Evolutionary conservation across 2,888 invertebrate species (phyloP).

Genomic region (Torymus auratus): DNA sequence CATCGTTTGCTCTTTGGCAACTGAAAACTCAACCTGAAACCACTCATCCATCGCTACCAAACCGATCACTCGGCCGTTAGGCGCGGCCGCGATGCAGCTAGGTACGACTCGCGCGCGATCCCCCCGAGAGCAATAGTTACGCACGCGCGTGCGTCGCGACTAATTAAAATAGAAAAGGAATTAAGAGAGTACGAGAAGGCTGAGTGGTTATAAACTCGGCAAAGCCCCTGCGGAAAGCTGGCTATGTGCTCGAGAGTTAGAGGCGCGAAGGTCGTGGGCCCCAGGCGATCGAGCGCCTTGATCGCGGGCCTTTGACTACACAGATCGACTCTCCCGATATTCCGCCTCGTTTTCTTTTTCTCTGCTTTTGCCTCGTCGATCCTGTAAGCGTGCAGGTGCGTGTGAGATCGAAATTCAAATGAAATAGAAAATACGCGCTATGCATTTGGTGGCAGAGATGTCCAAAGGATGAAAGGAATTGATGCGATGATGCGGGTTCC

Average conservation of each 20-base stretch:
- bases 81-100: not conserved
- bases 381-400: not conserved
- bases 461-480: too few relatives aligned
- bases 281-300: conserved; percentile 71
- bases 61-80: not conserved
- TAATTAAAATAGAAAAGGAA: conserved; percentile 63
- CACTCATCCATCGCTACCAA: not conserved
- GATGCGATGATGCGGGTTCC: too few relatives aligned
- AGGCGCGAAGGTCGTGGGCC: conserved; percentile 68
- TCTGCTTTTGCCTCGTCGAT: not conserved
- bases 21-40: too few relatives aligned
- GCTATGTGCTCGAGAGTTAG: conserved; percentile 58
- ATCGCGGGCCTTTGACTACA: conserved; percentile 67
- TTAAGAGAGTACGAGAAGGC: conserved; percentile 55
- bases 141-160: conserved; percentile 4
- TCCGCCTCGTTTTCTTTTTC: not conserved
- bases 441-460: too few relatives aligned
- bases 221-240: not conserved
- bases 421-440: not conserved
- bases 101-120: not conserved
- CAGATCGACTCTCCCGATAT: conserved; percentile 43
- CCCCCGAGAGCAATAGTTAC: not conserved
- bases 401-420: not conserved
- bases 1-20: too few relatives aligned
- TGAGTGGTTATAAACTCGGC: conserved; percentile 17